Evolutionary conservation across 2,888 invertebrate species (phyloP).

Genomic region (Prenolepis imparis): DNA sequence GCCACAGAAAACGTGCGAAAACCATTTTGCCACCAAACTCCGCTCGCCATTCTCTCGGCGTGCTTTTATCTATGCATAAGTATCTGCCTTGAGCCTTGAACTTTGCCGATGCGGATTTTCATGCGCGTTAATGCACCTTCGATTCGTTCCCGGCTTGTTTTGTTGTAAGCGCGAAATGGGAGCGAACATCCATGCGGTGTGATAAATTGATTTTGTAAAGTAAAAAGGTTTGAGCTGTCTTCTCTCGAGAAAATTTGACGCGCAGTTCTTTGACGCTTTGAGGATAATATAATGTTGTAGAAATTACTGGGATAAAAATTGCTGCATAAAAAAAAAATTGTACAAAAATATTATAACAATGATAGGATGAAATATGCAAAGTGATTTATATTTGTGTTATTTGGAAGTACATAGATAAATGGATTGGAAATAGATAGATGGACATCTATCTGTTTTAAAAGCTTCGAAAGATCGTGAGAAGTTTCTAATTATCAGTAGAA

Average conservation of each 20-base stretch:
- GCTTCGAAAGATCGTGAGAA: not conserved
- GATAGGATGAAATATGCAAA: not conserved
- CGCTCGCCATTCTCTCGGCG: constrained; percentile 52
- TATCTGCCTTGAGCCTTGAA: constrained; percentile 61
- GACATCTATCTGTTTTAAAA: not conserved
- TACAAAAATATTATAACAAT: constrained; percentile 2
- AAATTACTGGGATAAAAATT: constrained; percentile 27
- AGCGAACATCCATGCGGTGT: constrained; percentile 28
- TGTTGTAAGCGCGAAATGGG: constrained; percentile 49
- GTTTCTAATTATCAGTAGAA: not conserved
- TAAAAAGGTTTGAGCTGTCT: constrained; percentile 41
- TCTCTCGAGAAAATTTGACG: constrained; percentile 37
- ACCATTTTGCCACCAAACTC: constrained; percentile 56
- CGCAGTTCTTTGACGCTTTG: constrained; percentile 20
- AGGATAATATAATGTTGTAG: constrained; percentile 33
- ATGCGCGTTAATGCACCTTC: constrained; percentile 66
- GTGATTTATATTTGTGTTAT: not conserved
- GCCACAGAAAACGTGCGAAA: constrained; percentile 39
- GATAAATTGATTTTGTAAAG: constrained; percentile 41
- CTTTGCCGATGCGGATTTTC: constrained; percentile 63
- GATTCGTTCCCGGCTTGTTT: constrained; percentile 60
- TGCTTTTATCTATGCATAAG: constrained; percentile 69
- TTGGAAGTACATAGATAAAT: not conserved
- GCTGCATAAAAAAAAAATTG: not conserved
- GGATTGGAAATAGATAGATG: not conserved